Evolutionary conservation across 1,140 invertebrate species (phyloP).

Genomic region (Trinorchestia longiramus): DNA sequence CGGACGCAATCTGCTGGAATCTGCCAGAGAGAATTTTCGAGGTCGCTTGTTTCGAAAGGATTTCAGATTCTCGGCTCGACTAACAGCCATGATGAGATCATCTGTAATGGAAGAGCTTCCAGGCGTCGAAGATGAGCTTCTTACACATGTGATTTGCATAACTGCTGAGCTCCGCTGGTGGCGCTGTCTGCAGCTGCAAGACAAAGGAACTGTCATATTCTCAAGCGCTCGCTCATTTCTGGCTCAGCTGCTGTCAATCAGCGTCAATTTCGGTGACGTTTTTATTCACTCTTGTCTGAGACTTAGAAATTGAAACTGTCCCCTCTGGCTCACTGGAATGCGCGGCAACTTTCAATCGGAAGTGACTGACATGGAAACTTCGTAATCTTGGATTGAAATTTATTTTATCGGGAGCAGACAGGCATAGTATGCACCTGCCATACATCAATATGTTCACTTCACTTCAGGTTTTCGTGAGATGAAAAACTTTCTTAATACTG

Average conservation of each 20-base stretch:
- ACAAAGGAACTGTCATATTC: background rate
- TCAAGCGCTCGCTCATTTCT: background rate
- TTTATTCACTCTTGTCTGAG: background rate
- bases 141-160: background rate
- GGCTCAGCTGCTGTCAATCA: background rate
- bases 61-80: background rate
- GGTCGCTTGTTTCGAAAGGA: background rate
- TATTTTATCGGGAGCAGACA: background rate
- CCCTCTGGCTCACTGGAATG: background rate
- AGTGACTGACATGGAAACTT: background rate
- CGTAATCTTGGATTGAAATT: background rate
- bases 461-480: background rate
- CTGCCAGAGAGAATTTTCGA: background rate
- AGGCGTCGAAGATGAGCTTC: background rate
- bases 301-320: background rate
- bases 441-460: background rate
- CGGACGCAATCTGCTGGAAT: background rate
- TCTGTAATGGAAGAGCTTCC: constrained; percentile 6
- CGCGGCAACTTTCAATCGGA: background rate
- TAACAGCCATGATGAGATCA: background rate
- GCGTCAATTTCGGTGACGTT: background rate
- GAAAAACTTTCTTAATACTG: background rate
- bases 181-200: background rate
- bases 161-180: background rate
- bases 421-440: background rate